Conservation (phyloP, 1,140 invertebrate genomes). For the Drosophila tsacasi region DNA sequence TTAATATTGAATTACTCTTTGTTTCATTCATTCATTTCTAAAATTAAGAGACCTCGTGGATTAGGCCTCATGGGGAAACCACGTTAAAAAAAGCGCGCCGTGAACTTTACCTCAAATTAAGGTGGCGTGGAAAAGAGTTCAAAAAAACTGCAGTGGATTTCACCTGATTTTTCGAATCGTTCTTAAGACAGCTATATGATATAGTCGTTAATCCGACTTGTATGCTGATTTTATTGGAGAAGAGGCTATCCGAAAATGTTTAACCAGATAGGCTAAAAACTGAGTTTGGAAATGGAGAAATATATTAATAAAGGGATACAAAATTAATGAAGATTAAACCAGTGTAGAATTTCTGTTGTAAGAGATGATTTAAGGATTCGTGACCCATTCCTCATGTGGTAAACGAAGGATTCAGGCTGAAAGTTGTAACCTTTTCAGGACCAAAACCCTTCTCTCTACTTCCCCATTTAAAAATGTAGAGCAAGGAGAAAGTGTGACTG, state of each 20-base stretch:
- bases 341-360: not conserved
- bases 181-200: not conserved
- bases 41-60: not conserved
- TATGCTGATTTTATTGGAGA: not conserved
- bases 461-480: not conserved
- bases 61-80: constrained; percentile 8
- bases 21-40: not conserved
- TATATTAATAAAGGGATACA: not conserved
- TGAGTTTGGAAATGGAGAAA: not conserved
- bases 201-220: not conserved
- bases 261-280: not conserved
- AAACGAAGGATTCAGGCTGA: not conserved
- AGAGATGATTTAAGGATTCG: not conserved
- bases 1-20: not conserved
- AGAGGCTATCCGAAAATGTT: not conserved
- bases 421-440: not conserved
- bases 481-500: constrained; percentile 14
- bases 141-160: no score
- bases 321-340: accelerated
- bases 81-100: constrained; percentile 6
- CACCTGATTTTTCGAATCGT: not conserved
- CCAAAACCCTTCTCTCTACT: not conserved
- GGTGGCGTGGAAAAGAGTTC: constrained; percentile 11
- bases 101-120: constrained; percentile 7
- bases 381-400: not conserved